Evolutionary conservation across 1,140 invertebrate genomes (phyloP).

Genomic region (Cherax destructor): DNA sequence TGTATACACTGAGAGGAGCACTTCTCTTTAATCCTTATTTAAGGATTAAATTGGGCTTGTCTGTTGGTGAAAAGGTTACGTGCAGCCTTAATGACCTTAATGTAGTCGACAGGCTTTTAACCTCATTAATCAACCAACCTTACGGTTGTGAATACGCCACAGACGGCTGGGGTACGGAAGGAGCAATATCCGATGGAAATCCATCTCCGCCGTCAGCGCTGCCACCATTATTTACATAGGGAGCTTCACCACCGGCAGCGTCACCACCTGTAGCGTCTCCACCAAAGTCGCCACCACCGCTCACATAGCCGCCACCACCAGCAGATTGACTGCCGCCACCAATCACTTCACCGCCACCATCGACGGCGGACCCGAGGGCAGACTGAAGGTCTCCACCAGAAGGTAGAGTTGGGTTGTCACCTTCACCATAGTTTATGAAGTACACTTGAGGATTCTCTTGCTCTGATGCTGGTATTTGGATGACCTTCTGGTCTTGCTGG

Average conservation of each 20-base stretch:
- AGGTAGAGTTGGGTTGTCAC: conserved; percentile 46
- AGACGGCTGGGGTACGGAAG: too few species aligned
- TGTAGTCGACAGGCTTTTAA: too few species aligned
- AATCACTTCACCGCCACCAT: conserved; percentile 33
- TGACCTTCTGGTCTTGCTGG: not conserved
- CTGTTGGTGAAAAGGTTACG: too few species aligned
- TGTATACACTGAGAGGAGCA: too few species aligned
- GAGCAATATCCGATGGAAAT: too few species aligned
- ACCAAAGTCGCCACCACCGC: not conserved
- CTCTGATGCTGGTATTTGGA: conserved; percentile 34
- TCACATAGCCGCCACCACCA: not conserved
- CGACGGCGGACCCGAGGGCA: conserved; percentile 24
- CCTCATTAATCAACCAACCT: too few species aligned
- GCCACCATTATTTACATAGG: not conserved
- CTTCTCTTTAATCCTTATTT: too few species aligned
- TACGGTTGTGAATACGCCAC: too few species aligned
- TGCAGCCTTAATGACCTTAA: too few species aligned
- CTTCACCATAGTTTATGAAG: conserved; percentile 45
- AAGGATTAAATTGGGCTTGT: too few species aligned
- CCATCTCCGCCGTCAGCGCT: not conserved
- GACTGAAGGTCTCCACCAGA: conserved; percentile 41
- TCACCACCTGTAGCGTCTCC: not conserved
- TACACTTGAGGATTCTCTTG: conserved; percentile 33
- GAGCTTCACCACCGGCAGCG: not conserved
- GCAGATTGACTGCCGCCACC: not conserved